Base-by-base conservation (phyloP, 2,888 invertebrate genomes). In the Eutolmus rufibarbis region DNA sequence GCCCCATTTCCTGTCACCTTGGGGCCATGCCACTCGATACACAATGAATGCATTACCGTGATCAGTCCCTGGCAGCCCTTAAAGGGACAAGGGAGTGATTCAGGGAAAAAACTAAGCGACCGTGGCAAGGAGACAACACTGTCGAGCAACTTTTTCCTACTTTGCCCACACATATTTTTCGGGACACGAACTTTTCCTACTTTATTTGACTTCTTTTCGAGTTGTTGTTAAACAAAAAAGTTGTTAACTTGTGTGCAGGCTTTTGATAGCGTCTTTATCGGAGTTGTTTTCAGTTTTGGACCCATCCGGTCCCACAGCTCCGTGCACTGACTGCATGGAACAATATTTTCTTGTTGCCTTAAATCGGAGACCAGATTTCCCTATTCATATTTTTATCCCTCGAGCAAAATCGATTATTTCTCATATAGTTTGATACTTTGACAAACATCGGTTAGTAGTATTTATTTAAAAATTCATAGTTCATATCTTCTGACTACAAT, bases 151-250 rank as follows among this genome's bases (percentile, higher is more conserved):
- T 66, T 56, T 46, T 66, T 66, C 66, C 66, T 66, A 57, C 57
- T 66, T 23, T 66, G 66, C 66, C 66, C 66, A 66, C 51, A 79
- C 14, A 79, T 46, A 46, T 46, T 79, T 79, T 43, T 46, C 40
- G 9, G 19, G 79, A 51, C 51, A 51, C 46, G 28, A 79, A 79
- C 28, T 79, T 79, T 46, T 79, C 51, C 31, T 79, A 79, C 46
- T 79, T 79, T 79, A 51, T 79, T 79, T 79, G 31, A 79, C 46
- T 79, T 79, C 31, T 78, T 43, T 78, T 19, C 66, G 66, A 66
- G 66, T 66, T 66, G 19, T 78, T 78, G 51, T 46, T 79, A 79
- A 79, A 79, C 51, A 79, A 79, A 79, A 28, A 79, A 79, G 46
- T 79, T 79, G 46, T 46, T 51, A 79, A 79, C 79, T 79, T 46